Base-by-base conservation (phyloP, 2,888 invertebrate species). In the Drosophila mayaguana region DNA sequence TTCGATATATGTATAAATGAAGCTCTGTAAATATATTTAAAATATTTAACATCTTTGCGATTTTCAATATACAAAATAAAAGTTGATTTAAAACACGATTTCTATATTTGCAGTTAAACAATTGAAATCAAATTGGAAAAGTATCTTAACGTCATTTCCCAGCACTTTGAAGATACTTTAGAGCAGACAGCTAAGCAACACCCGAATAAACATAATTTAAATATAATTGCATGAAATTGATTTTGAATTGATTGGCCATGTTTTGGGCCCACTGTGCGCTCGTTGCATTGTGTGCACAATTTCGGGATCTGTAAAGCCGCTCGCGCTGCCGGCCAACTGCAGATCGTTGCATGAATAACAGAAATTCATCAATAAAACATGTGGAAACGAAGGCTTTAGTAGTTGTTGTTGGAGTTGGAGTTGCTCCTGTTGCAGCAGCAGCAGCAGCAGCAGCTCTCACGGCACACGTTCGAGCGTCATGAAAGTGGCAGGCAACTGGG, bases 301-400 rank as follows among this genome's bases (percentile, higher is more conserved):
- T 90, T 90, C 84, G 91, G 91, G 81, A 82, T 88, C 86, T 82
- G 68, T 73, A 88, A 81, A 83, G 80, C 75, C 75, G 55, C 56
- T 54, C 32, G 64, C 72, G 48, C 32, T 45, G 32, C 54, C 60
- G 25, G 50, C 72, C 72, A 63, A 75, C 74, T 69, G 80, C 73
- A 73, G 87, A 83, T 87, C 83, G 80, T 76, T 84, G 84, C 89
- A 85, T 85, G 88, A 88, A 90, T 82, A 78, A 83, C 85, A 87
- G 89, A 90, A 90, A 90, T 91, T 91, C 91, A 91, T 91, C 92
- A 91, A 91, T 91, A 91, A 91, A 91, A 91, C 91, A 91, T 91
- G 83, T 86, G 88, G 72, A 64, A 63, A 48, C 56, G 54, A 63
- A 56, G 61, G 73, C 55, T 45, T 46, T 34, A 42, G 55, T 20